Base-by-base conservation (phyloP, 2,888 invertebrate species). In the Pilophorus perplexus region DNA sequence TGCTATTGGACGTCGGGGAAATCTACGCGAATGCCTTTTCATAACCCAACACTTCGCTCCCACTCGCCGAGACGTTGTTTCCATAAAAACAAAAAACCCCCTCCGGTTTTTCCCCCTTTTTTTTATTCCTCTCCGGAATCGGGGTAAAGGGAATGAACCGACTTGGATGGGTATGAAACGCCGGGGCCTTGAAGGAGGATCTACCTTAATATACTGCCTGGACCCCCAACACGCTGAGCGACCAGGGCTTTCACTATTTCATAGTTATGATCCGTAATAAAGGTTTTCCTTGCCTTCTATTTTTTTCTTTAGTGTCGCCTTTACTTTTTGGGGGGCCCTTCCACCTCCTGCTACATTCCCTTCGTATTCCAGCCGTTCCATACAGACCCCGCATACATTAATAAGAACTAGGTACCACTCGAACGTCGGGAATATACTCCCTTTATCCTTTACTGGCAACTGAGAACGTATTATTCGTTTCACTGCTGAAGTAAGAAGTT, bases 1-100 rank as follows among this genome's bases (percentile, higher is more conserved):
- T 33, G 46, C 44, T 72, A 74, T 74, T 73, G 69, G 69, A 67
- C 70, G 59, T 70, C 64, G 37, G 70, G 70, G 70, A 70, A 70
- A 70, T 70, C 70, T 69, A 67, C 59, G 62, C 66, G 55, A 57
- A 64, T 44, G 65, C 64, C 68, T 68, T 68, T 59, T 59, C 68
- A 64, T 68, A 65, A 66, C 48, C 59, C 55, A 16, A 33, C 23
- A 25, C 20, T 23, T 25, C 23, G 37, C 37, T 57, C 67, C 23
- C 52, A 64, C 42, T 27, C 50, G 50, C 23, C 18, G 18, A 28
- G 38, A 52, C 27, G 64, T 20, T 38, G 64, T 64, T 64, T 64
- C 52, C 64, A 64, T 64, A 64, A 52, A 64, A 52, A 50, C 23
- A 62, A 46, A 62, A 62, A 62, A 25, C 23, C n/a, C 40, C 20